Base-by-base conservation (phyloP, 2,888 invertebrate species). In the Leptarthrus brevirostris region DNA sequence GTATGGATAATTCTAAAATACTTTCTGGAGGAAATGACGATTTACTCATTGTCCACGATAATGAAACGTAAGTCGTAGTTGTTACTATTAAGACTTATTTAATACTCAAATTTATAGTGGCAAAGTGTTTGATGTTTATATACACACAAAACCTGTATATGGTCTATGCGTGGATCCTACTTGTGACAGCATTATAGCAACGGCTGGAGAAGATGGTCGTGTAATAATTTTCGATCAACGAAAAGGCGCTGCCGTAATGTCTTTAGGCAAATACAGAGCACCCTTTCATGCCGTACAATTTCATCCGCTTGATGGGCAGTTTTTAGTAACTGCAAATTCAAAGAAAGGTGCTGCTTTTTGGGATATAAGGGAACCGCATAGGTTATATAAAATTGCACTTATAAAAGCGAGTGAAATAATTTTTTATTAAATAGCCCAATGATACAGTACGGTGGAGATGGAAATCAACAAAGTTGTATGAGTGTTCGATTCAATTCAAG, bases 251-350 rank as follows among this genome's bases (percentile, higher is more conserved):
- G 80, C 81, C 12, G 78, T 84, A 1, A 88, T 91, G 78, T 89
- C 89, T 78, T 84, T 93, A 80, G 89, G 92, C 81, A 91, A 91
- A 82, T 89, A 88, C 79, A 88, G 88, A 79, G 88, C 90, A 70
- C 90, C 96, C n/a, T 97, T 95, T 86, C 96, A 97, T 85, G 94
- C 95, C n/a, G 96, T 96, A 40, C 93, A 93, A 90, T 96, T 93
- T 84, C 96, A 97, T 86, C 97, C 97, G 0, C 86, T 89, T 22
- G 95, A 96, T 81, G 88, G 93, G 0, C 88, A 91, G 79, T 89
- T 93, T 78, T 83, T 97, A 74, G 94, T 93, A 12, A 95, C 96
- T 4, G 96, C 96, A 0, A 97, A 97, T 86, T 92, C 95, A 1
- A 91, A 93, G 78, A 93, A 95, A 80, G 97, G 97, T 0, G 91